phyloP scores from a whole-genome alignment of 1,140 invertebrate genomes.

The Bemisia tabaci region DNA sequence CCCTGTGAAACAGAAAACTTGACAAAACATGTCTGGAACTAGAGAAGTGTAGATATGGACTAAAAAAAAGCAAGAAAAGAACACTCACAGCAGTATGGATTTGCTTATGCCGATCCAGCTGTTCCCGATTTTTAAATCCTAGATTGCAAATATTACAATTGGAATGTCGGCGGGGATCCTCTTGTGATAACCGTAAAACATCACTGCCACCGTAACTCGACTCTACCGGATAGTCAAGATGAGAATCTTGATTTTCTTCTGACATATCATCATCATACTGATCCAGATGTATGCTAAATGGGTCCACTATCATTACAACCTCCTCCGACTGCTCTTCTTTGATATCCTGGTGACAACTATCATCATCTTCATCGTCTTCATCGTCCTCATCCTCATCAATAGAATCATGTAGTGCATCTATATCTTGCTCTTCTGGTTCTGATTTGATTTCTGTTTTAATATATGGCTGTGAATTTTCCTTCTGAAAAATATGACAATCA shows the following conservation, averaged over 20 bases:
- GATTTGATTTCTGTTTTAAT: not conserved
- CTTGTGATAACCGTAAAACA: not conserved
- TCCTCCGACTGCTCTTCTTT: not conserved
- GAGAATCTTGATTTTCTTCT: not conserved
- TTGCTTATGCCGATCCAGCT: not conserved
- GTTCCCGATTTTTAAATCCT: not conserved
- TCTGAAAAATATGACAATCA: too few relatives aligned
- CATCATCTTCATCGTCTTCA: not conserved
- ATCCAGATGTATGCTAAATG: not conserved
- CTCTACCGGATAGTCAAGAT: not conserved
- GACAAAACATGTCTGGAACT: too few relatives aligned
- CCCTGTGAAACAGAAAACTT: too few relatives aligned
- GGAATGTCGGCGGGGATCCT: not conserved
- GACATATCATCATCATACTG: not conserved
- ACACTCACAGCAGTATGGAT: not conserved
- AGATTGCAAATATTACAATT: not conserved
- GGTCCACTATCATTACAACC: not conserved
- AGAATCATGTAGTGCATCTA: not conserved
- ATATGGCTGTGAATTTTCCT: not conserved
- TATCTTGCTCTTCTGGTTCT: not conserved
- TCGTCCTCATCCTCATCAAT: not conserved
- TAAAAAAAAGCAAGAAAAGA: too few relatives aligned
- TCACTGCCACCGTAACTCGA: not conserved
- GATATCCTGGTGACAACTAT: too few relatives aligned
- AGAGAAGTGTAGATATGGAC: too few relatives aligned